Conservation (phyloP, 2,888 invertebrate genomes). For the Caenorhabditis virilis region DNA sequence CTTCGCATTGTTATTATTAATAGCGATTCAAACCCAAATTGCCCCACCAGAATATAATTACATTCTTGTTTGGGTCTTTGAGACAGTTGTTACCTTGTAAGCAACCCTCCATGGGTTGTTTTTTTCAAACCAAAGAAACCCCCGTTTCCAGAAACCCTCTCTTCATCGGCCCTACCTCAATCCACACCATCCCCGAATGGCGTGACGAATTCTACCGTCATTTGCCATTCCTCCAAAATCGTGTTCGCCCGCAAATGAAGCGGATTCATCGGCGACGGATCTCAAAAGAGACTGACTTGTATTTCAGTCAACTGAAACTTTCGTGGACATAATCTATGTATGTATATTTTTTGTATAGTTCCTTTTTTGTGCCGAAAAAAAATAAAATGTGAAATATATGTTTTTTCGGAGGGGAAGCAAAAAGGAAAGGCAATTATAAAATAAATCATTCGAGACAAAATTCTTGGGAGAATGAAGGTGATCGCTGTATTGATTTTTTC, state of each 20-base stretch:
- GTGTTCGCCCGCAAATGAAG: slow-evolving; percentile 1
- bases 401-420: too few species aligned
- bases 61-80: slow-evolving; percentile 13
- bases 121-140: too few species aligned
- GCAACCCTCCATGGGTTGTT: too few species aligned
- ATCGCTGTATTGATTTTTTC: too few species aligned
- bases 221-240: slow-evolving; percentile 10
- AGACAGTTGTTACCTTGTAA: slow-evolving; percentile 18
- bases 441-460: too few species aligned
- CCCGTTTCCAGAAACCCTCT: slow-evolving; percentile 19
- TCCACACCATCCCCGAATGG: slow-evolving; percentile 25
- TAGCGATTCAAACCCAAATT: not conserved
- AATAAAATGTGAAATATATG: too few species aligned
- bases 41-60: slow-evolving; percentile 12
- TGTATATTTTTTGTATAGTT: too few species aligned
- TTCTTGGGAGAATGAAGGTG: too few species aligned
- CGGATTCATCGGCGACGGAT: slow-evolving; percentile 8
- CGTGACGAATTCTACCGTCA: slow-evolving; percentile 11
- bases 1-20: slow-evolving; percentile 7
- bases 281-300: slow-evolving; percentile 17
- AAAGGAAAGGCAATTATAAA: too few species aligned
- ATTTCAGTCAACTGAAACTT: slow-evolving; percentile 21
- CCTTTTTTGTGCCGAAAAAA: too few species aligned
- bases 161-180: slow-evolving; percentile 21
- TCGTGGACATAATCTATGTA: slow-evolving; percentile 13